Base-by-base conservation (phyloP, 2,888 invertebrate species). In the Coronaproctus castanopsis region DNA sequence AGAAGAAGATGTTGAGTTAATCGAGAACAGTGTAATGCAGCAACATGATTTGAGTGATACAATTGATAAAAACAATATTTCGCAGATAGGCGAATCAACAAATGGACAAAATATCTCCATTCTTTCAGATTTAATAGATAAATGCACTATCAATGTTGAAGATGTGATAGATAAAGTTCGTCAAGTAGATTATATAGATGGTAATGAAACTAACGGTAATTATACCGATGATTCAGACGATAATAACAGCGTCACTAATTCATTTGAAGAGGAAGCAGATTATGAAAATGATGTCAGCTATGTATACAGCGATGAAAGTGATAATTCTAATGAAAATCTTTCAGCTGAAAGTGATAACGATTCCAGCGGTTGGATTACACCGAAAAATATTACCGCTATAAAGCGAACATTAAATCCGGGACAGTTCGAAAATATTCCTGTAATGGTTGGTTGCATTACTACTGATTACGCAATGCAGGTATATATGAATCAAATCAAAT, bases 391-490 rank as follows among this genome's bases (percentile, higher is more conserved):
- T 21, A 77, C 77, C 63, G 77, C 79, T 66, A 80, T 85, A 19
- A 86, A 84, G 69, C 82, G 82, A 67, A 79, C 82, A 69, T 78
- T 87, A 70, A 79, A 81, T 64, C 75, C 78, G 5, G 80, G 81
- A 57, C 72, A 71, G 2, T 72, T 79, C 64, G 80, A 81, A 65
- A 81, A 83, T 50, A 79, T 79, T 65, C 68, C 76, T 57, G 82
- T 83, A 0, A 75, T 75, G 64, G 93, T 97, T 23, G 96, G 91
- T 0, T 97, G 97, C 69, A 80, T 98, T 67, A 95, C 96, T 8
- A 90, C 89, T 58, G 98, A 98, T 74, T 98, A 92, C 77, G 92
- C 97, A 0, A 88, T 98, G 81, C 96, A 96, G 75, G 78, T 78
- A 65, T 58, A 62, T 50, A 18, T 14, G 54, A 10, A n/a, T n/a